Base-by-base conservation (phyloP, 2,888 invertebrate genomes). In the Azorinus chamasolen region DNA sequence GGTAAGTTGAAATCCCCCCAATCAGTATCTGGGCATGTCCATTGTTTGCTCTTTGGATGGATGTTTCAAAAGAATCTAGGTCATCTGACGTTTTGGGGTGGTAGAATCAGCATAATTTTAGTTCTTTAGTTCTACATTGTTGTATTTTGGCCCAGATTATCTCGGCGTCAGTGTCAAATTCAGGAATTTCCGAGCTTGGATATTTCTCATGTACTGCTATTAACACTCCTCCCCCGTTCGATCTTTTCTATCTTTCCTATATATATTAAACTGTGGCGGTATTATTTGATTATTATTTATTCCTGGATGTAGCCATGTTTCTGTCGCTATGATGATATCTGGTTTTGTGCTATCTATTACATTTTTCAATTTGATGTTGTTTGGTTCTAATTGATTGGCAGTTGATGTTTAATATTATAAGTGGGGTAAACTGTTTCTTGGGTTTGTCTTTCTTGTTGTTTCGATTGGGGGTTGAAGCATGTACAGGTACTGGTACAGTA, bases 341-440 rank as follows among this genome's bases (percentile, higher is more conserved):
- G 51, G 58, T 46, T 65, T 65, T 2, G 55, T 46, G 24, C 65
- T 24, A 55, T n/a, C n/a, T n/a, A n/a, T n/a, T n/a, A n/a, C n/a
- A n/a, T n/a, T 65, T 55, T 55, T 65, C 55, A 14, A 65, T 55
- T 20, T 25, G 18, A n/a, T 54, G 25, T 32, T 54, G 54, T 54
- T 54, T 54, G 4, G 22, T 37, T 37, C 27, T 65, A 27, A 64
- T 54, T 18, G 64, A 65, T 25, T 65, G 64, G 27, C 64, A 64
- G 32, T 65, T 39, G 27, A 65, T 32, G 20, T 65, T 65, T 16
- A 65, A 14, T 16, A 55, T 65, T 32, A 54, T 6, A 3, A 65
- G 46, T 25, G 65, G 53, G 24, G 43, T 4, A 32, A 32, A 32
- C 10, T 32, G 32, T 32, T 32, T 16, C 8, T n/a, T 22, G 14